These are phyloP conservation scores for Centropyge bicolor DNA, from an alignment of 2,797 vertebrate species.

Conservation along the genomic window DNA sequence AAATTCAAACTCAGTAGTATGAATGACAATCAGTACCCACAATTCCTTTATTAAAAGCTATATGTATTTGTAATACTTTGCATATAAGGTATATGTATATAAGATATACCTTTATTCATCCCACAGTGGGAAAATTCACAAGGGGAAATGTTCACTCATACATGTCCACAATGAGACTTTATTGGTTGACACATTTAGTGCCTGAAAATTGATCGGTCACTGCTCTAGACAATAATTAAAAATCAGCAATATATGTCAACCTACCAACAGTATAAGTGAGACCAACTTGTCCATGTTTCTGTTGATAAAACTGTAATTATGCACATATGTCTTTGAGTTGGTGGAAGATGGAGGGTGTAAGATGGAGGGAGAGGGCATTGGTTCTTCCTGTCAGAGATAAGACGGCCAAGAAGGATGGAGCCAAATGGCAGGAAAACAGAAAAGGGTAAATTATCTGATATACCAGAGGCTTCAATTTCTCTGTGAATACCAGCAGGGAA, in stretches of 20 bases:
- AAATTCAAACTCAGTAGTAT: not conserved
- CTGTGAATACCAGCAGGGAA: slow-evolving; percentile 74
- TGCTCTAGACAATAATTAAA: slow-evolving; percentile 5
- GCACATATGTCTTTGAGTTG: slow-evolving; percentile 39
- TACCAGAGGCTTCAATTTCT: slow-evolving; percentile 75
- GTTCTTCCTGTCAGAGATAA: slow-evolving; percentile 77
- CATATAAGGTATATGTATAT: not conserved
- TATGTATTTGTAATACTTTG: not conserved
- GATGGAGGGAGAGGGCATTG: slow-evolving; percentile 47
- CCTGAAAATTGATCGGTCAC: not conserved
- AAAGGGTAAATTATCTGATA: slow-evolving; percentile 80
- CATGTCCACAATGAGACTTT: not conserved
- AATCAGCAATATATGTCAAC: not conserved
- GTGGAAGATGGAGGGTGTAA: slow-evolving; percentile 51
- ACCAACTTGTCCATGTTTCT: not conserved
- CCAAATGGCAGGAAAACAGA: slow-evolving; percentile 74
- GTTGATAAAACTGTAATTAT: slow-evolving; percentile 32
- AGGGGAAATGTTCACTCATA: not conserved
- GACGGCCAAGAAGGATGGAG: slow-evolving; percentile 76
- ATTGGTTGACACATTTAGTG: slow-evolving; percentile 6
- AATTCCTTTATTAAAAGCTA: not conserved
- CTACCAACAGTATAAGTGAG: not conserved
- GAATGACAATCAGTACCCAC: not conserved
- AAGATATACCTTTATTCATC: too few species aligned
- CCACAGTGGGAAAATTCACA: too few species aligned